Evolutionary conservation across 2,797 vertebrate species (phyloP), one percentile per base, ranked within the genome.

Genomic region (Centropyge bicolor): DNA sequence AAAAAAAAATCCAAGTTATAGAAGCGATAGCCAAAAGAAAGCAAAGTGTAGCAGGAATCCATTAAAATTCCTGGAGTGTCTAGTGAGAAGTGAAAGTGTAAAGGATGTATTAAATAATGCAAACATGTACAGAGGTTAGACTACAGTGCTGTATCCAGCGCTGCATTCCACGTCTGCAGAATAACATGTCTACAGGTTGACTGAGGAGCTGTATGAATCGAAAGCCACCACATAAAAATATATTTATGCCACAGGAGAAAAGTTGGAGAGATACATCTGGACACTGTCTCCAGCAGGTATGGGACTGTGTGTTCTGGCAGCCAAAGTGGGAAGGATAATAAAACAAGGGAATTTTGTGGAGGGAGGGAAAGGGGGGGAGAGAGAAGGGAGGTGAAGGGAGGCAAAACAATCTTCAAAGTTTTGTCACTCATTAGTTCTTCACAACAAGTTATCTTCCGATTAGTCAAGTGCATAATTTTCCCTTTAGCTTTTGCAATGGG

Each of bases 281-380:
- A 88, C 67, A 82, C n/a, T 85, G 85, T 92, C 78, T 79, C 49
- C 52, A 63, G 70, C 78, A 87, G 86, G 78, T 83, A 81, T 64
- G 48, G 80, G 52, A 89, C 83, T 74, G 71, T 83, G 81, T 78
- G 86, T 84, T 88, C 88, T 83, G 76, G 52, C 80, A 85, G 56
- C 75, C 61, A 17, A 57, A 73, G 46, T 14, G 24, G n/a, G 68
- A 83, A 67, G 67, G 40, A 85, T 56, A 84, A 83, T 77, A 86
- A 83, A 86, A 81, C 48, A 52, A 41, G 74, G 57, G 59, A 67
- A 61, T 48, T 74, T 72, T 59, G 51, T 57, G 70, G 69, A 65
- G 35, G 49, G 46, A 70, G 54, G 60, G 7, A 65, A 56, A 22
- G 54, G 24, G 3, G 45, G 19, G 4, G 6, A n/a, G 36, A 46